These are phyloP conservation scores for Phalangium opilio DNA, from an alignment of 2,888 invertebrate genomes.

Conservation along the genomic window DNA sequence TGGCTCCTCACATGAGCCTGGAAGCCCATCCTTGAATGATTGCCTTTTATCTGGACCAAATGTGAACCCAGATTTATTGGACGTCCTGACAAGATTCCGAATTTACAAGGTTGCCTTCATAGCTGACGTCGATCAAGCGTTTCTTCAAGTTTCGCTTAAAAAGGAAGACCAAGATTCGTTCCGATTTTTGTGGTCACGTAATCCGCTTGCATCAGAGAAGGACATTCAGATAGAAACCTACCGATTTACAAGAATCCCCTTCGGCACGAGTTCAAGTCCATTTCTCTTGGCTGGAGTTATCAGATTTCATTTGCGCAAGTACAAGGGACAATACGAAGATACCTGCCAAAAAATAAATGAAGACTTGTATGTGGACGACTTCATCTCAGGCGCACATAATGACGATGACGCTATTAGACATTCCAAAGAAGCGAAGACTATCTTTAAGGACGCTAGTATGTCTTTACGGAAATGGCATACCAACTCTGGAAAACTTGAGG, in stretches of 20 bases:
- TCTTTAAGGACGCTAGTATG: neutral
- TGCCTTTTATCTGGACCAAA: slow-evolving; percentile 5
- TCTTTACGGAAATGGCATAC: slow-evolving; percentile 2
- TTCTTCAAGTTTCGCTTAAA: slow-evolving; percentile 5
- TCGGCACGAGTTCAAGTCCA: slow-evolving; percentile 1
- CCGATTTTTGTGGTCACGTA: slow-evolving; percentile 6
- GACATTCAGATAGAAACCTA: no score
- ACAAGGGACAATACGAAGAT: neutral
- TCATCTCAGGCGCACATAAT: neutral
- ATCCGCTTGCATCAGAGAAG: neutral
- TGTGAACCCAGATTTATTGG: slow-evolving; percentile 3
- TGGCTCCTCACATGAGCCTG: slow-evolving; percentile 6
- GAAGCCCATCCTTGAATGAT: slow-evolving; percentile 6
- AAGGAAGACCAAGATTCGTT: slow-evolving; percentile 5
- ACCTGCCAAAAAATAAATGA: neutral
- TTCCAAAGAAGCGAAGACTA: neutral
- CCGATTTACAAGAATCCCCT: slow-evolving; percentile 1
- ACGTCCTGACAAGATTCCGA: slow-evolving; percentile 3
- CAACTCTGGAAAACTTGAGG: neutral
- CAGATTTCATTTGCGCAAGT: slow-evolving; percentile 2
- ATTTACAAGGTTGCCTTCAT: slow-evolving; percentile 13
- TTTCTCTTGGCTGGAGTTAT: slow-evolving; percentile 2
- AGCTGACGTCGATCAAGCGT: slow-evolving; percentile 9
- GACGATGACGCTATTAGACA: neutral
- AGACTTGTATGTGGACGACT: slow-evolving; percentile 3